Percentiles rank a stretch among this genome's conserved stretches.
These are phyloP conservation scores for Argentina silus DNA, from an alignment of 2,797 vertebrate species.

Conservation along the genomic window DNA sequence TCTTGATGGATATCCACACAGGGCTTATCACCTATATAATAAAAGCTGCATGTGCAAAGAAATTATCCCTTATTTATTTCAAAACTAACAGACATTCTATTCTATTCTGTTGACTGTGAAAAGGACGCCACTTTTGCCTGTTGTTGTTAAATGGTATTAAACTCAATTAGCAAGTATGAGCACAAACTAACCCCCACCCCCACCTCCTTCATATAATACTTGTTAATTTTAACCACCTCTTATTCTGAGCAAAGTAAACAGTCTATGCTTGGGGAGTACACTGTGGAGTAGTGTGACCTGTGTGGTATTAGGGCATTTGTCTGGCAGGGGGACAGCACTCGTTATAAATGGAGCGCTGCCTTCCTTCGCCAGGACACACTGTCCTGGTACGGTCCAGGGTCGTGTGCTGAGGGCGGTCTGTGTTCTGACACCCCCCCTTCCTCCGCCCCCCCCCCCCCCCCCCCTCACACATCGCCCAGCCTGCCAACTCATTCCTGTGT, in stretches of 20 bases:
- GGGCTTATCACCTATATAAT: constrained; percentile 31
- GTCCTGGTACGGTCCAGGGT: constrained; percentile 61
- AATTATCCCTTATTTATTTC: background rate
- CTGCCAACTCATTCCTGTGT: constrained; percentile 53
- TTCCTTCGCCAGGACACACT: constrained; percentile 71
- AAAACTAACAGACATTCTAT: background rate
- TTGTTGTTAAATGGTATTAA: background rate
- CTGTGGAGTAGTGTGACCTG: constrained; percentile 30
- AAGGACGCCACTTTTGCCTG: background rate
- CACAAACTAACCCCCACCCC: background rate
- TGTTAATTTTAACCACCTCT: constrained; percentile 15
- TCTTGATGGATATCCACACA: constrained; percentile 53
- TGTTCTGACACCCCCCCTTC: constrained; percentile 58
- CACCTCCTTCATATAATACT: background rate
- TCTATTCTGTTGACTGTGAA: background rate
- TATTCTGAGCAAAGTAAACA: background rate
- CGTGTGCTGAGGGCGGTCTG: constrained; percentile 49
- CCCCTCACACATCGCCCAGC: constrained; percentile 43
- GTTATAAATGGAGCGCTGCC: constrained; percentile 55
- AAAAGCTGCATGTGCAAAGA: constrained; percentile 7
- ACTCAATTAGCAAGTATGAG: background rate
- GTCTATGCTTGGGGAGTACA: background rate
- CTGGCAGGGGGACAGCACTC: constrained; percentile 55
- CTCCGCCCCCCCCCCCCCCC: constrained; percentile 4
- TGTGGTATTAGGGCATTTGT: constrained; percentile 39